Evolutionary conservation across 2,797 vertebrate genomes (phyloP), one percentile per base, ranked within the genome.

Genomic region (Chelidonichthys spinosus): DNA sequence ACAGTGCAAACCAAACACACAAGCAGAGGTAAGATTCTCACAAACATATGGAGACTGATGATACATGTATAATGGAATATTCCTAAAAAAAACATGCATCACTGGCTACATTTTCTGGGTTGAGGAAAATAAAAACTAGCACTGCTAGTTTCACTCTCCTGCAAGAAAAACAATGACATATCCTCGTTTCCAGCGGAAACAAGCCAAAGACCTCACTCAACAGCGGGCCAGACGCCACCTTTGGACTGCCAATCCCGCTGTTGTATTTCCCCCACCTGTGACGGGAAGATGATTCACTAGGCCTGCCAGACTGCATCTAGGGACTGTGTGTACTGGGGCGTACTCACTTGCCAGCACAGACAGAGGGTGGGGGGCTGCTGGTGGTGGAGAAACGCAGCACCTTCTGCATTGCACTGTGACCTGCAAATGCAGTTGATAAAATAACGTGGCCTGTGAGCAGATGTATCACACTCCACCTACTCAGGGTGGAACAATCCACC

Each of bases 191-290:
- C 80, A 84, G 80, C 63, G 58, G 76, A 82, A 74, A 62, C 73
- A 58, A 90, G 84, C 79, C 87, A 89, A 92, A 88, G 82, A 82
- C 78, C 89, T 87, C 84, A 81, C 87, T 90, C 87, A 87, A 85
- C 84, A 77, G 72, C 47, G 40, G 84, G 90, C 85, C 85, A 85
- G 87, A 85, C 73, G 77, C 88, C 90, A 85, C 88, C 90, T 91
- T 91, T 87, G 80, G 82, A 88, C 85, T 89, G 90, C 90, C 90
- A 92, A 90, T 92, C 89, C 88, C 86, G 52, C 89, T 85, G 88
- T 87, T 90, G 85, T 90, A 84, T 85, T 90, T 88, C 83, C 88
- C 73, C 88, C 88, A 91, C 91, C 92, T 90, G 92, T 91, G 91
- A 88, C 73, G 82, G 85, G 87, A 90, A 89, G 85, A 91, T 92